A percentile compares a stretch with the other conserved stretches of the same genome.
Conservation (phyloP, 2,797 vertebrate species). For the Phrynocephalus guinanensis region DNA sequence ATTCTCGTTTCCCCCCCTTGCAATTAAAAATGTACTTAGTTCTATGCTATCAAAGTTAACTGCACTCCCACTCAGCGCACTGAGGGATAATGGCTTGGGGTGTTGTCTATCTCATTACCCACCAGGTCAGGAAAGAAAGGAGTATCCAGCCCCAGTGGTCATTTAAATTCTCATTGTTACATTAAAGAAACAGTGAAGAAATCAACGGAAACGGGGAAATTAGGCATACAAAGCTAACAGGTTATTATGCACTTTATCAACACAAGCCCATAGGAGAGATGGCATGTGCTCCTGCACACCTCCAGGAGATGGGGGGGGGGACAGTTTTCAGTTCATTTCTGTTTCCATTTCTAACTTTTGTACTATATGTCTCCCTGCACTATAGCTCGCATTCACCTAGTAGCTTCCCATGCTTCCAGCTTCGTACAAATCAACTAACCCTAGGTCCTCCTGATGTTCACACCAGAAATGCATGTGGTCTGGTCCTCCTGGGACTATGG, state of each 20-base stretch:
- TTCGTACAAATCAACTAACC: not conserved
- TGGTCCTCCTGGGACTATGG: not conserved
- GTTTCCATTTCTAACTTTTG: slow-evolving; percentile 39
- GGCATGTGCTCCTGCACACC: slow-evolving; percentile 17
- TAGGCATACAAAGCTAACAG: slow-evolving; percentile 53
- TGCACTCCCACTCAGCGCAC: slow-evolving; percentile 77
- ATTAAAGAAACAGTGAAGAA: slow-evolving; percentile 74
- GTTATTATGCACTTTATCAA: slow-evolving; percentile 30
- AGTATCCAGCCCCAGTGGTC: slow-evolving; percentile 75
- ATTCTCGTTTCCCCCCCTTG: slow-evolving; percentile 64
- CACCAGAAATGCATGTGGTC: not conserved
- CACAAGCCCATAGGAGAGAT: not conserved
- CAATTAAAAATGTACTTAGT: slow-evolving; percentile 70
- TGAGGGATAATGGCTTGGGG: slow-evolving; percentile 74
- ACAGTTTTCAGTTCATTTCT: slow-evolving; percentile 7
- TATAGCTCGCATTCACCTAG: not conserved
- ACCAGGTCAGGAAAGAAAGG: slow-evolving; percentile 76
- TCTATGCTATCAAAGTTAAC: slow-evolving; percentile 73
- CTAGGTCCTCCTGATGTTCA: not conserved
- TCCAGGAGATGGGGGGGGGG: not conserved
- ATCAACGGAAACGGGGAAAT: slow-evolving; percentile 72
- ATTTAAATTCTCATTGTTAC: slow-evolving; percentile 81
- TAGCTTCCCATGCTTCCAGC: not conserved
- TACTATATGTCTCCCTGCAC: slow-evolving; percentile 15
- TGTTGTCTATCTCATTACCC: slow-evolving; percentile 80